A percentile compares a stretch with the other conserved stretches of the same genome.
These are phyloP conservation scores for Ptilonorhynchus violaceus DNA, from an alignment of 2,113 vertebrate genomes.

Conservation along the genomic window DNA sequence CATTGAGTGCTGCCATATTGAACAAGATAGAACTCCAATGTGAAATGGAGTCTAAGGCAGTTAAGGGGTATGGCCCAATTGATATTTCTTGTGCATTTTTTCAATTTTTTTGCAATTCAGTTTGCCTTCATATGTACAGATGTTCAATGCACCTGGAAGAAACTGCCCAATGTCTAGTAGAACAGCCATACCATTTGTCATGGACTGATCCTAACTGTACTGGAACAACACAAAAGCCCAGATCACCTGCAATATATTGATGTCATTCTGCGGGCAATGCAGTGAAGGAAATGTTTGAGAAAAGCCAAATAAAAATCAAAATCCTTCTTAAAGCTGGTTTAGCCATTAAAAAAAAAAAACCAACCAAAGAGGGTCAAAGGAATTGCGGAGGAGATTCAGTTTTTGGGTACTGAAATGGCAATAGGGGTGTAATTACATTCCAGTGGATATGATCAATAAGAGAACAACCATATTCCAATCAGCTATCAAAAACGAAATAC, in stretches of 20 bases:
- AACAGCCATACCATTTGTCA: not conserved
- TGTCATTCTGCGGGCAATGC: not conserved
- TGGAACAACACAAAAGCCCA: not conserved
- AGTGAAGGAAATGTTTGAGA: not conserved
- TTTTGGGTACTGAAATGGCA: not conserved
- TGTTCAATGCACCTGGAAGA: not conserved
- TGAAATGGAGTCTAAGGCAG: not conserved
- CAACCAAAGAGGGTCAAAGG: accelerated
- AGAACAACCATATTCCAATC: not conserved
- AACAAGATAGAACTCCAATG: not conserved
- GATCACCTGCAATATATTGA: not conserved
- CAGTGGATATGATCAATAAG: not conserved
- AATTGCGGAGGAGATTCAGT: not conserved
- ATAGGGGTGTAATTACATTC: not conserved
- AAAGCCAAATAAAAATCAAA: not conserved
- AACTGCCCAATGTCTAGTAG: not conserved
- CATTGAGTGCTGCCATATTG: not conserved
- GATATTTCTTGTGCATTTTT: not conserved
- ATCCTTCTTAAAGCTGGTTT: not conserved
- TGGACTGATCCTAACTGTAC: not conserved
- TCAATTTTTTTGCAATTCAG: not conserved
- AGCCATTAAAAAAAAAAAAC: not conserved
- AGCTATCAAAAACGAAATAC: not conserved
- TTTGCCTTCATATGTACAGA: not conserved
- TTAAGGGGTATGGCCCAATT: not conserved